Percentiles rank a stretch among this genome's conserved stretches.
These are phyloP conservation scores for Sceloporus undulatus DNA, from an alignment of 2,113 vertebrate species.

Conservation along the genomic window DNA sequence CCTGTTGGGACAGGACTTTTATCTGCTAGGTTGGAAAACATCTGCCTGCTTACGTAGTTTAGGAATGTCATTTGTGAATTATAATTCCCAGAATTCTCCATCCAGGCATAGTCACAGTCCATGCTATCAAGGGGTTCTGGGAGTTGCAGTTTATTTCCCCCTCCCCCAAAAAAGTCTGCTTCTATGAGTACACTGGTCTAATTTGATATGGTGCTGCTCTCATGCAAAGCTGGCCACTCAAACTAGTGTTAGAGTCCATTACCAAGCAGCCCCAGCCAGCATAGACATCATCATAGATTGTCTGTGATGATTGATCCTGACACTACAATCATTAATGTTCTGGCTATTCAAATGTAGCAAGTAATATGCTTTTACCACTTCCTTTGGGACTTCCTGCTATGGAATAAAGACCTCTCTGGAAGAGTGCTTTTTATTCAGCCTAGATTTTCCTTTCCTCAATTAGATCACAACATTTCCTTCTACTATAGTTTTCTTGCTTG, in stretches of 20 bases:
- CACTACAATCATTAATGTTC: not conserved
- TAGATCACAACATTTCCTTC: not conserved
- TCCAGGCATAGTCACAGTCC: too few relatives aligned
- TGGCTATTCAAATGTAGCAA: conserved; percentile 28
- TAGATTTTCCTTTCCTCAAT: not conserved
- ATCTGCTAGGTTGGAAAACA: too few relatives aligned
- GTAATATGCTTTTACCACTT: not conserved
- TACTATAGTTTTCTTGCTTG: not conserved
- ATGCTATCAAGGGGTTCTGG: too few relatives aligned
- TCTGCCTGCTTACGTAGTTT: too few relatives aligned
- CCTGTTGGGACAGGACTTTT: not conserved
- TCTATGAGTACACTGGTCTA: too few relatives aligned
- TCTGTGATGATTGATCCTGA: not conserved
- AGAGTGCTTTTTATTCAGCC: conserved; percentile 9
- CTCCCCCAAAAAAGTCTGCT: too few relatives aligned
- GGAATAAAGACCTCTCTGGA: conserved; percentile 1
- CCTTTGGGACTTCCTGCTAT: not conserved
- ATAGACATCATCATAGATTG: not conserved
- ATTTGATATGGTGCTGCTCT: too few relatives aligned
- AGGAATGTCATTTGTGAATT: too few relatives aligned
- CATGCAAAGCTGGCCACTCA: not conserved
- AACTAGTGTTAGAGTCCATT: not conserved
- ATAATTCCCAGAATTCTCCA: too few relatives aligned
- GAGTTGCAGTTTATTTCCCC: too few relatives aligned
- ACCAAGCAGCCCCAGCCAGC: not conserved